Evolutionary conservation across 92 coral and sea anemone genomes (phyloP).

Genomic region (Umimayanthus chanpuru): DNA sequence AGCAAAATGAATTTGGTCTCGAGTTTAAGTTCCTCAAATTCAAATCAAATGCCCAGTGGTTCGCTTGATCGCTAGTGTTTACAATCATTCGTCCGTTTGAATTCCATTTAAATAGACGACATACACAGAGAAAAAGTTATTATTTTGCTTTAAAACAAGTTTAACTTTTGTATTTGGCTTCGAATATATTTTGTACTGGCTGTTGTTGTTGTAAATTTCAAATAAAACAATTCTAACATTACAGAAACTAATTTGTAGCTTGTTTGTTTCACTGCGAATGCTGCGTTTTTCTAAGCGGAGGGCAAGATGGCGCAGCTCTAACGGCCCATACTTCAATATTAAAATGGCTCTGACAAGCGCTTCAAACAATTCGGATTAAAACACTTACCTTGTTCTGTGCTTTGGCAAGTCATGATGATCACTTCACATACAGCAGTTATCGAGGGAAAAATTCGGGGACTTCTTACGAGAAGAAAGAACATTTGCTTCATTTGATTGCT

Average conservation of each 20-base stretch:
- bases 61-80: not conserved
- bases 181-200: not conserved
- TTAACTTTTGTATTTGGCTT: not conserved
- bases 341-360: slow-evolving; percentile 12
- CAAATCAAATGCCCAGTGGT: too few species aligned
- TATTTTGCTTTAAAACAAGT: not conserved
- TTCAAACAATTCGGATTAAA: slow-evolving; percentile 40
- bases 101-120: not conserved
- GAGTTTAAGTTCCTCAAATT: too few species aligned
- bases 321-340: slow-evolving; percentile 26
- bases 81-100: not conserved
- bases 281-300: slow-evolving; percentile 16
- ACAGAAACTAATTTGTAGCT: slow-evolving; percentile 16
- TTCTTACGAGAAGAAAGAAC: slow-evolving; percentile 5
- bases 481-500: not conserved
- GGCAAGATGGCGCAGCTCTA: slow-evolving; percentile 18
- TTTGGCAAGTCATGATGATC: slow-evolving; percentile 1
- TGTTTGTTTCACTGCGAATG: slow-evolving; percentile 7
- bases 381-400: slow-evolving; percentile 26
- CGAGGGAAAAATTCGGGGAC: slow-evolving; percentile 9
- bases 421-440: slow-evolving; percentile 4
- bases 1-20: too few species aligned
- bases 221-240: not conserved
- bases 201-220: slow-evolving; percentile 3
- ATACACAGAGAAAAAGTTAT: slow-evolving; percentile 2